Evolutionary conservation across 2,113 vertebrate genomes (phyloP).

Genomic region (Varanus komodoensis): DNA sequence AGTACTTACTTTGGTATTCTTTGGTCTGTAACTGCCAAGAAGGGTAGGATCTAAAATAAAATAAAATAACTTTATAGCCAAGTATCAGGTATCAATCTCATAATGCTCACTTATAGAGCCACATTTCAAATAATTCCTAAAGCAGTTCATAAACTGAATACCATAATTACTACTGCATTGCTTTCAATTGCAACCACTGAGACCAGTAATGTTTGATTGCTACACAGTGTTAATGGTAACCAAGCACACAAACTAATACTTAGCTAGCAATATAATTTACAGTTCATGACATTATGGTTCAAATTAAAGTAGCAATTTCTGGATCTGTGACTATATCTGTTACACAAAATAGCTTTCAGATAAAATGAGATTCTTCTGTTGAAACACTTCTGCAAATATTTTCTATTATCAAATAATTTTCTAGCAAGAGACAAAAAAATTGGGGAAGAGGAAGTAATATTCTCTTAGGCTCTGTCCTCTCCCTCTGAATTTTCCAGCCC

Average conservation of each 20-base stretch:
- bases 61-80: conserved; percentile 15
- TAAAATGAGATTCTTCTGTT: neutral
- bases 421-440: neutral
- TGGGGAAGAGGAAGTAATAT: neutral
- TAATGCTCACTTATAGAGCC: neutral
- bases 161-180: neutral
- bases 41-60: conserved; percentile 81
- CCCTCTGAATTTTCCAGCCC: neutral
- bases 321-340: neutral
- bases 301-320: neutral
- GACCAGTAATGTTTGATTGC: neutral
- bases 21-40: conserved; percentile 80
- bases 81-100: conserved; percentile 35
- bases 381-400: neutral
- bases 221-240: neutral
- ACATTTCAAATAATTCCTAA: conserved; percentile 30
- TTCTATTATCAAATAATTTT: neutral
- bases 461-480: neutral
- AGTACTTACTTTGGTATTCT: conserved; percentile 79
- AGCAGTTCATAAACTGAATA: neutral
- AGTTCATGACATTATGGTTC: conserved; percentile 15
- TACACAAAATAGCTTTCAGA: neutral
- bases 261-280: neutral
- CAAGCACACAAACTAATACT: neutral
- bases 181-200: neutral